Evolutionary conservation across 2,888 invertebrate species (phyloP).

Genomic region (Anoncus sp.): DNA sequence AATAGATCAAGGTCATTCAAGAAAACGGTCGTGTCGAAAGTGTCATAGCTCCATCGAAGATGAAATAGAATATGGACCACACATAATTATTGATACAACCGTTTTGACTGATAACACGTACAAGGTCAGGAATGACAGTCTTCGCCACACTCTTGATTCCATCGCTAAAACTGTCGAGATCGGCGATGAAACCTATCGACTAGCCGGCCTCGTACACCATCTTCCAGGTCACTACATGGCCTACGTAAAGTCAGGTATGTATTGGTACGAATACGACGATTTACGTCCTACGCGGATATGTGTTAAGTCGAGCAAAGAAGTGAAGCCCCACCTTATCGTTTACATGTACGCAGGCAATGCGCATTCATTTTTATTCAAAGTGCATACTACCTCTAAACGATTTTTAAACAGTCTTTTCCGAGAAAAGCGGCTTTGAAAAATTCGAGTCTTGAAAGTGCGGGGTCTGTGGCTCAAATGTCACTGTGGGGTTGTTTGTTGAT

Average conservation of each 20-base stretch:
- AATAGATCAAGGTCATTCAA: slow-evolving; percentile 35
- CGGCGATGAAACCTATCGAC: slow-evolving; percentile 13
- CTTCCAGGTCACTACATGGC: slow-evolving; percentile 7
- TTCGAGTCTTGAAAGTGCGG: too few relatives aligned
- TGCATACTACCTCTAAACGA: too few relatives aligned
- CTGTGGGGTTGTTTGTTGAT: too few relatives aligned
- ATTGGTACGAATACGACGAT: slow-evolving; percentile 61
- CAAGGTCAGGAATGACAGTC: slow-evolving; percentile 13
- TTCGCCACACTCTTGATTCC: slow-evolving; percentile 43
- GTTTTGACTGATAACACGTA: slow-evolving; percentile 48
- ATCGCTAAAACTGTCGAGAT: slow-evolving; percentile 32
- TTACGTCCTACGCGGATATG: slow-evolving; percentile 30
- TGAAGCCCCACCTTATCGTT: slow-evolving; percentile 44
- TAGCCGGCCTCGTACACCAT: slow-evolving; percentile 34
- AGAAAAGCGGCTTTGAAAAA: too few relatives aligned
- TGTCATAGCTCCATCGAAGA: slow-evolving; percentile 36
- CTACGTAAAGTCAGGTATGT: slow-evolving; percentile 30
- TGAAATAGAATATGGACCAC: slow-evolving; percentile 49
- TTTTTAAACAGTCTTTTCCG: too few relatives aligned
- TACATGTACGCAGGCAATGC: slow-evolving; percentile 31
- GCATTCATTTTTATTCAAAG: background rate
- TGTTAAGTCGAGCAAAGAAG: slow-evolving; percentile 22
- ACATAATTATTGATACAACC: slow-evolving; percentile 46
- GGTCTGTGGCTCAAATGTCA: too few relatives aligned
- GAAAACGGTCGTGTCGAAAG: slow-evolving; percentile 40